Conservation (phyloP, 2,888 invertebrate genomes). For the Synergus itoensis region DNA sequence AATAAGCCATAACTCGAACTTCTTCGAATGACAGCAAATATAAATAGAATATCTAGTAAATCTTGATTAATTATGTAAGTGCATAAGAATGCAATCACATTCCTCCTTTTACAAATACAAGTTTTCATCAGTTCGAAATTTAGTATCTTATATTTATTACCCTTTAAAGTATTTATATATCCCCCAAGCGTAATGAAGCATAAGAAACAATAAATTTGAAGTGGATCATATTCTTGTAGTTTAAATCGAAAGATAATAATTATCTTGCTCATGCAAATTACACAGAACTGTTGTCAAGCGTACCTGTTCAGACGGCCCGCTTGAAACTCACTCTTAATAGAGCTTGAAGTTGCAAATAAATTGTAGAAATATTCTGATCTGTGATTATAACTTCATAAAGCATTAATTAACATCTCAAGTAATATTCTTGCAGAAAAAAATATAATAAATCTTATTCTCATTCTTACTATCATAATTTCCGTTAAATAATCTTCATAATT, state of each 20-base stretch:
- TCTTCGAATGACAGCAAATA: background rate
- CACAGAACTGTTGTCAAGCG: constrained; percentile 32
- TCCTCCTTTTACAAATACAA: background rate
- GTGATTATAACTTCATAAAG: background rate
- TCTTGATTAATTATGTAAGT: background rate
- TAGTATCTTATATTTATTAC: background rate
- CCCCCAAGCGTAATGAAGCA: background rate
- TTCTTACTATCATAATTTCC: background rate
- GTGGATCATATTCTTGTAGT: background rate
- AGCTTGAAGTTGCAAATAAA: constrained; percentile 9
- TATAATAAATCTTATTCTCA: background rate
- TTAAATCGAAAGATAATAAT: constrained; percentile 41
- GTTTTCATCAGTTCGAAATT: background rate
- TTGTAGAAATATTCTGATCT: background rate
- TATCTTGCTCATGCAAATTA: constrained; percentile 40
- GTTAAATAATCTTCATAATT: background rate
- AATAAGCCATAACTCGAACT: background rate
- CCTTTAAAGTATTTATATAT: constrained; percentile 20
- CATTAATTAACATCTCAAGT: background rate
- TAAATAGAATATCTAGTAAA: background rate
- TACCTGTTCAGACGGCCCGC: constrained; percentile 1
- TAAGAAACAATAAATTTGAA: constrained; percentile 20
- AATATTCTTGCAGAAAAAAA: background rate
- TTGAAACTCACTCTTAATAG: background rate
- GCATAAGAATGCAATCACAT: background rate